A percentile compares a stretch with the other conserved stretches of the same genome.
Conservation (phyloP, 2,888 invertebrate species). For the Clanis bilineata region DNA sequence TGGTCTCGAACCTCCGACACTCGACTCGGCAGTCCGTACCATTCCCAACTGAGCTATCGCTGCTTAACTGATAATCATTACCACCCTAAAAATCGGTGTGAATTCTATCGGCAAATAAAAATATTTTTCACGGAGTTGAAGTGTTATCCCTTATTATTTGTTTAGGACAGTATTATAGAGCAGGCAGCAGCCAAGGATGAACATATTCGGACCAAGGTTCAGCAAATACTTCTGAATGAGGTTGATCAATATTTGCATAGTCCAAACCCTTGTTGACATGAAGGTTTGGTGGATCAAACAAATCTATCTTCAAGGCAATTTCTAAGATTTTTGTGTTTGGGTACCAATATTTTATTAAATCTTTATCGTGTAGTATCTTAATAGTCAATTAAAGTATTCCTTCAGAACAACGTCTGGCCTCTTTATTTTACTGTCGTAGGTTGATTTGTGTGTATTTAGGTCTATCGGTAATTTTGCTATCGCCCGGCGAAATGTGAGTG, state of each 20-base stretch:
- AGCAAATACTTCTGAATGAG: constrained; percentile 1
- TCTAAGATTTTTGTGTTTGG: not conserved
- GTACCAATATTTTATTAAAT: not conserved
- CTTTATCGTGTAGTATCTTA: not conserved
- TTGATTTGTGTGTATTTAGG: no score
- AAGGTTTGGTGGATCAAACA: not conserved
- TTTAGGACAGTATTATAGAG: not conserved
- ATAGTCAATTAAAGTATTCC: not conserved
- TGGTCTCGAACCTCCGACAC: no score
- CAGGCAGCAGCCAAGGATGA: not conserved
- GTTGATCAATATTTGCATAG: not conserved
- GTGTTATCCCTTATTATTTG: not conserved
- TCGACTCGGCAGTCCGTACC: no score
- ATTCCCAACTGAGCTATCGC: no score
- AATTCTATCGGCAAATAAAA: not conserved
- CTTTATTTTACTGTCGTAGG: not conserved
- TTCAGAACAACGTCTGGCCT: not conserved
- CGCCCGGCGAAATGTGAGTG: no score
- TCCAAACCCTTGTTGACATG: not conserved
- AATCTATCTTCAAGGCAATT: not conserved
- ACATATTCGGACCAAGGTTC: not conserved
- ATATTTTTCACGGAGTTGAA: not conserved
- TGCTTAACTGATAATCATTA: no score
- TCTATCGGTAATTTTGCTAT: no score
- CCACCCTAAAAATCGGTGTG: not conserved